Evolutionary conservation across 2,113 vertebrate genomes (phyloP), one percentile per base, ranked within the genome.

Genomic region (Protobothrops mucrosquamatus): DNA sequence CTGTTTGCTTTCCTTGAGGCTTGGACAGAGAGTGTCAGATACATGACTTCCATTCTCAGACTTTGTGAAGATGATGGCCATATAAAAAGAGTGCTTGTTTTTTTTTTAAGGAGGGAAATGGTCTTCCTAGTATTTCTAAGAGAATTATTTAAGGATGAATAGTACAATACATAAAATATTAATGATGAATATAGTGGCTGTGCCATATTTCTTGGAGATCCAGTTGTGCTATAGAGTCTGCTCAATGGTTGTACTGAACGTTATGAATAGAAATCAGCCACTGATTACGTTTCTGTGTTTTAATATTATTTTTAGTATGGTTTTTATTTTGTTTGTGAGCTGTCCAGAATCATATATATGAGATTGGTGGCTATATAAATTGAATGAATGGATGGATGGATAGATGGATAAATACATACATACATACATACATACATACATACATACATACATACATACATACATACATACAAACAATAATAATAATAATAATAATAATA

Each of bases 21-120:
- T 64, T 51, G 23, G 39, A 11, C 22, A 61, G 86, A 48, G 9
- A 26, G 24, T 10, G 24, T 61, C 24, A 61, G 59, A 24, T 61
- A 61, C 94, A 18, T 18, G 61, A 51, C 2, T 56, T 89, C 29
- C 15, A 51, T 46, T 39, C 48, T 24, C 6, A 89, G 85, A 12
- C 26, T 52, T 61, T 24, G 2, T 56, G 89, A 1, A 54, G 51
- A 18, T 11, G 9, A 57, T 0, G 0, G 2, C 43, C 18, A 0
- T 0, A 0, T 1, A 57, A 1, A 0, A 52, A 15, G 86, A 48
- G 46, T n/a, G 51, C 26, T 3, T 0, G 2, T n/a, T n/a, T n/a
- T n/a, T n/a, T 2, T 24, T 85, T 11, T 18, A 74, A 56, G 34
- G 34, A 12, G 34, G 39, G 14, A 14, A 85, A 57, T 43, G 7